phyloP scores from a whole-genome alignment of 2,797 vertebrate species.

The Aythya fuligula region DNA sequence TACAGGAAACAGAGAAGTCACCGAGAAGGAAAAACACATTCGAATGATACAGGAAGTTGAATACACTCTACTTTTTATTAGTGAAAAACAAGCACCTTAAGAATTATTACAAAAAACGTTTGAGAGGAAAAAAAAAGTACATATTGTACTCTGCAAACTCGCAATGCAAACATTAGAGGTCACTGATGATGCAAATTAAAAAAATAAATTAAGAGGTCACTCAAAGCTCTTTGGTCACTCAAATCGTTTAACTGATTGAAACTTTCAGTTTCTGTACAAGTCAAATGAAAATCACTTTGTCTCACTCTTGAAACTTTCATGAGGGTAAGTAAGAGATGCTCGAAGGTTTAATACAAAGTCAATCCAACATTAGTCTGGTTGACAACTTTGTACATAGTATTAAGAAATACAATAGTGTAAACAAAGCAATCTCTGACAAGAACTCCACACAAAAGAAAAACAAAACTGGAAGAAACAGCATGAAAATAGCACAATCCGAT shows the following conservation, averaged over 20 bases:
- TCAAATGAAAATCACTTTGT: not conserved
- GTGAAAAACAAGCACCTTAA: conserved; percentile 23
- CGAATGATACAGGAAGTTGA: conserved; percentile 59
- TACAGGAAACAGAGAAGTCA: conserved; percentile 65
- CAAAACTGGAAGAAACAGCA: not conserved
- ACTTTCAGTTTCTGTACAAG: conserved; percentile 6
- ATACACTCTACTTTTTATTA: conserved; percentile 10
- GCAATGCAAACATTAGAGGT: not conserved
- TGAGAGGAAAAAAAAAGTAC: not conserved
- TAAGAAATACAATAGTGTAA: not conserved
- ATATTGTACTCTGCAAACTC: not conserved
- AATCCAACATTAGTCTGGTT: not conserved
- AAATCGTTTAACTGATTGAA: not conserved
- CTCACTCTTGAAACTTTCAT: not conserved
- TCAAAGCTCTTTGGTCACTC: not conserved
- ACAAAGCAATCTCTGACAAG: not conserved
- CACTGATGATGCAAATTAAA: not conserved
- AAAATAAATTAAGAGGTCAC: not conserved
- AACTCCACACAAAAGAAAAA: not conserved
- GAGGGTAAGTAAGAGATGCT: not conserved
- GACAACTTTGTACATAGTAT: not conserved
- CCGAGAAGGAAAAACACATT: conserved; percentile 40
- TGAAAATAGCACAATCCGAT: not conserved
- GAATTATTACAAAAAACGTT: not conserved
- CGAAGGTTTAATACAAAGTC: not conserved